A percentile compares a stretch with the other conserved stretches of the same genome.
Evolutionary conservation across 2,113 vertebrate species (phyloP).

Genomic region (Rhynchomys soricoides): DNA sequence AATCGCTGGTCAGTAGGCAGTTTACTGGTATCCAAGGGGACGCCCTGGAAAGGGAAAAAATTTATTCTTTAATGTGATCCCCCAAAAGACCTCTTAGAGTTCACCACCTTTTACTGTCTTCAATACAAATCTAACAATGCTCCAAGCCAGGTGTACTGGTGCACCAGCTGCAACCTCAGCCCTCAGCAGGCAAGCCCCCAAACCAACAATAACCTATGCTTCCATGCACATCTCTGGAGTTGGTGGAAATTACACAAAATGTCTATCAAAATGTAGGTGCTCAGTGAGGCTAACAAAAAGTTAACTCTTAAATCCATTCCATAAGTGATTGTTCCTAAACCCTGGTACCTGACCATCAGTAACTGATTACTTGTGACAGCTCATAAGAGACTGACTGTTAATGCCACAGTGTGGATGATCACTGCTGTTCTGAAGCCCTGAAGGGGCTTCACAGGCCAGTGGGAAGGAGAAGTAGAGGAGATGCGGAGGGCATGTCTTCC

Average conservation of each 20-base stretch:
- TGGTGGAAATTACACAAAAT: neutral
- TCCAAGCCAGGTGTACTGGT: neutral
- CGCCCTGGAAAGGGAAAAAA: conserved; percentile 86
- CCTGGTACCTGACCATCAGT: neutral
- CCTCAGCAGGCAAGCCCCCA: no score
- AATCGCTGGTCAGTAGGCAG: conserved; percentile 91
- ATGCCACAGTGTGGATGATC: neutral
- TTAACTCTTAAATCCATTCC: neutral
- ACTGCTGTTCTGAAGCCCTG: neutral
- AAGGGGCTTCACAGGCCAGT: neutral
- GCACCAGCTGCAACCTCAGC: neutral
- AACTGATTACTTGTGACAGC: neutral
- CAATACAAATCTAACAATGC: neutral
- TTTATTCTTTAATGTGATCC: neutral
- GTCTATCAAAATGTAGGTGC: neutral
- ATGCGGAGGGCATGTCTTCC: neutral
- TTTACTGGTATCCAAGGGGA: conserved; percentile 94
- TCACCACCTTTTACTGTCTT: neutral
- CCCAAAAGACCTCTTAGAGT: neutral
- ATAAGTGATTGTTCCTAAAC: neutral
- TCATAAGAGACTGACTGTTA: neutral
- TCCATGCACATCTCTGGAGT: neutral
- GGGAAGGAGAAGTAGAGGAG: neutral
- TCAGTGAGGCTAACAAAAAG: neutral
- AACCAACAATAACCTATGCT: neutral